These are phyloP conservation scores for Bos indicus DNA, from an alignment of 2,113 vertebrate genomes.

Conservation along the genomic window DNA sequence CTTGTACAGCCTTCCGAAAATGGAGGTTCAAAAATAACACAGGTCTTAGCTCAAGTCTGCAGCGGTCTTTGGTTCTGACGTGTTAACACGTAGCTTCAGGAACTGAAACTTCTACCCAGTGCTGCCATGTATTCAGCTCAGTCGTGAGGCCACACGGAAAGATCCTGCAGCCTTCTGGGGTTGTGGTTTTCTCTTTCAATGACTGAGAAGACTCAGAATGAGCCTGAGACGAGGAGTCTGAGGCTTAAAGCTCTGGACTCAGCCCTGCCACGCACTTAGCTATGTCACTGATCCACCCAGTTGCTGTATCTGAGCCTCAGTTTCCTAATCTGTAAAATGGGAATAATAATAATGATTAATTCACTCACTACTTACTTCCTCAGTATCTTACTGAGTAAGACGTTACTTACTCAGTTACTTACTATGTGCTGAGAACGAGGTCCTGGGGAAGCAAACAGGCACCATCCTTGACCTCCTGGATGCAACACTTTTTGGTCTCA, in stretches of 20 bases:
- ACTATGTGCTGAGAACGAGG: background rate
- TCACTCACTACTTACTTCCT: background rate
- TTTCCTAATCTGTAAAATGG: background rate
- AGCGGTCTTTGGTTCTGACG: constrained; percentile 27
- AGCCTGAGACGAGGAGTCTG: background rate
- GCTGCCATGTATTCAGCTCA: background rate
- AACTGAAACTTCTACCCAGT: background rate
- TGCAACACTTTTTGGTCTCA: background rate
- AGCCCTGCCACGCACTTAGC: background rate
- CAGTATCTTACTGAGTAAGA: background rate
- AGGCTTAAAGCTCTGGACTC: background rate
- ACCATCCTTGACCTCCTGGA: background rate
- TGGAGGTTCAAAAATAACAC: constrained; percentile 74
- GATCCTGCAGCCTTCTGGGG: too few relatives aligned
- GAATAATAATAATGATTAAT: background rate
- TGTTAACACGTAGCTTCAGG: background rate
- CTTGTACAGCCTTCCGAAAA: constrained; percentile 57
- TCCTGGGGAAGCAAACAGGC: background rate
- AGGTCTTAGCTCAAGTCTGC: constrained; percentile 33
- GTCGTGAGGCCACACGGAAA: background rate
- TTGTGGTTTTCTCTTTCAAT: background rate
- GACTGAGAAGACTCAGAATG: background rate
- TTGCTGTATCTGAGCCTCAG: background rate
- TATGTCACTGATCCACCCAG: background rate
- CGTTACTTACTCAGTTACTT: background rate